phyloP scores from a whole-genome alignment of 2,888 invertebrate species.

The Alentia gelatinosa region DNA sequence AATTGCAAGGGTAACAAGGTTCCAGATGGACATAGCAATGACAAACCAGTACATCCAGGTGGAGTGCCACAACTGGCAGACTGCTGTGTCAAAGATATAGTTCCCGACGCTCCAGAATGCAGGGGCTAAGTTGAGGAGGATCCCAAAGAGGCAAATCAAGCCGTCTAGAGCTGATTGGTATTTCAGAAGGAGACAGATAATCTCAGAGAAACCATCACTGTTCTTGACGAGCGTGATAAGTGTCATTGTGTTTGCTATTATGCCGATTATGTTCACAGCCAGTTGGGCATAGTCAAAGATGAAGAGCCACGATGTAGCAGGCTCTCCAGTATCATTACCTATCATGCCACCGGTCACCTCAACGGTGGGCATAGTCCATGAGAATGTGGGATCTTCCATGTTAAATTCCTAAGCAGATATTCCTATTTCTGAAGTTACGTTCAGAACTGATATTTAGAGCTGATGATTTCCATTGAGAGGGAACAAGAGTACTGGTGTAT shows the following conservation, averaged over 20 bases:
- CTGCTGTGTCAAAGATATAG: background rate
- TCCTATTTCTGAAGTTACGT: too few species aligned
- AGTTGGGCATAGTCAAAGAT: background rate
- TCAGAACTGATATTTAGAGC: too few species aligned
- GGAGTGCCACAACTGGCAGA: conserved; percentile 48
- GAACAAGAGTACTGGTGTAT: too few species aligned
- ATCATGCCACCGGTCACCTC: too few species aligned
- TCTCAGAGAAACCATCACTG: background rate
- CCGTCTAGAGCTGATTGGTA: background rate
- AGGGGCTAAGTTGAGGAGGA: background rate
- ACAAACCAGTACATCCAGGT: background rate
- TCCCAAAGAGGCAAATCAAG: background rate
- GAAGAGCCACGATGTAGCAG: background rate
- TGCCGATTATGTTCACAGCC: background rate
- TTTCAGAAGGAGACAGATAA: background rate
- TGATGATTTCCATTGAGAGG: too few species aligned
- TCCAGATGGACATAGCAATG: conserved; percentile 24
- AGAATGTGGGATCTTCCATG: too few species aligned
- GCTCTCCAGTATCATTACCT: too few species aligned
- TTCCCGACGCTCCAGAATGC: background rate
- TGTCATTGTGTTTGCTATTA: background rate
- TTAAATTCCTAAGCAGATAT: too few species aligned
- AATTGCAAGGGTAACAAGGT: conserved; percentile 18
- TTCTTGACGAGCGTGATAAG: background rate
- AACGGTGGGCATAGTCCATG: too few species aligned